Conservation (phyloP, 2,888 invertebrate genomes). For the Caenorhabditis virilis region DNA sequence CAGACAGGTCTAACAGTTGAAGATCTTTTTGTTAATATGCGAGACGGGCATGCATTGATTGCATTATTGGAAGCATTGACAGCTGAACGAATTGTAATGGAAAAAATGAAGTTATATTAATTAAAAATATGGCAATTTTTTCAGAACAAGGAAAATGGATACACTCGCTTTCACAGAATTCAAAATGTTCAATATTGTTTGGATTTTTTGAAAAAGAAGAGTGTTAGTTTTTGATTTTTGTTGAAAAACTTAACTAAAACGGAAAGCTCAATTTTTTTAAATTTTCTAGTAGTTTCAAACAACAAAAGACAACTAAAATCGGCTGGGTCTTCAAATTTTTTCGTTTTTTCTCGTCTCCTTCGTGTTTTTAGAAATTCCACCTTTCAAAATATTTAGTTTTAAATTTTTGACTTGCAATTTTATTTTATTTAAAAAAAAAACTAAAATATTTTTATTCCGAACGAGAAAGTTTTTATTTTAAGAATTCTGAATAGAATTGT, state of each 20-base stretch:
- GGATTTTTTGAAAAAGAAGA: slow-evolving; percentile 80
- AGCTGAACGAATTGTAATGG: slow-evolving; percentile 95
- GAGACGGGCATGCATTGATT: slow-evolving; percentile 98
- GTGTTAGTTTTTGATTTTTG: no score
- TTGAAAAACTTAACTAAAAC: no score
- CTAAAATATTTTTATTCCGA: no score
- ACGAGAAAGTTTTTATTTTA: no score
- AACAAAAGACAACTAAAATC: no score
- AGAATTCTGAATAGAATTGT: no score
- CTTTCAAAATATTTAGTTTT: not conserved
- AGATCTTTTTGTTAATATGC: slow-evolving; percentile 95
- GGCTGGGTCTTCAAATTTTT: not conserved
- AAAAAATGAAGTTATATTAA: no score
- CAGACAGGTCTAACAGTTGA: slow-evolving; percentile 91
- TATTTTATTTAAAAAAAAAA: not conserved
- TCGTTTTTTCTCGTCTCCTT: no score
- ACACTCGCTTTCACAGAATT: slow-evolving; percentile 95
- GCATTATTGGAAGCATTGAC: slow-evolving; percentile 98
- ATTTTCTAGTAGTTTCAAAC: no score
- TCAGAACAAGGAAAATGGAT: slow-evolving; percentile 94
- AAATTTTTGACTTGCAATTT: not conserved
- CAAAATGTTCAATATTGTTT: slow-evolving; percentile 98
- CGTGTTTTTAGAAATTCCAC: no score
- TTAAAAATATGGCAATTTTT: no score
- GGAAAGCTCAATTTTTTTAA: no score